Conservation (phyloP, 1,140 invertebrate species). For the Heterodera schachtii region DNA sequence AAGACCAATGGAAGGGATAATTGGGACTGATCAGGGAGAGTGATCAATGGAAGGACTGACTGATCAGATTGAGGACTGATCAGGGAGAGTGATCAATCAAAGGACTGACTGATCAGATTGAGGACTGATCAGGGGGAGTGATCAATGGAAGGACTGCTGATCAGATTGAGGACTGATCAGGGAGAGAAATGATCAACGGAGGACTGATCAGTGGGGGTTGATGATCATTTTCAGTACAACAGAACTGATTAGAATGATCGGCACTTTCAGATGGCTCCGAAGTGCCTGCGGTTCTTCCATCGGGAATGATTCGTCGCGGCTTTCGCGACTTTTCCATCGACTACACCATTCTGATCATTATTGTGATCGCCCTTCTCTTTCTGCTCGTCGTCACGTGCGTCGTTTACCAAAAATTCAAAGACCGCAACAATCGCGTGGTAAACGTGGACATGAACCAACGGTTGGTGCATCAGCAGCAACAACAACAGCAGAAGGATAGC, state of each 20-base stretch:
- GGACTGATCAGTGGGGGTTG: background rate
- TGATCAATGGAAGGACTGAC: too few species aligned
- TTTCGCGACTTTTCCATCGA: constrained; percentile 32
- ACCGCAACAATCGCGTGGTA: constrained; percentile 20
- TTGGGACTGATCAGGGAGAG: background rate
- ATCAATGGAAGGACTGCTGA: too few species aligned
- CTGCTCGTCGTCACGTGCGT: constrained; percentile 24
- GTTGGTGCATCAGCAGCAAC: constrained; percentile 13
- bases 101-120: too few species aligned
- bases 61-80: background rate
- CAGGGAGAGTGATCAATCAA: too few species aligned
- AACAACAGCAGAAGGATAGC: background rate
- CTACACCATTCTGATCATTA: constrained; percentile 24
- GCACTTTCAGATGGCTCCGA: constrained; percentile 14
- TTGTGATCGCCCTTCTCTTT: constrained; percentile 19
- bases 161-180: background rate
- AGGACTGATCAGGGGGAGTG: background rate
- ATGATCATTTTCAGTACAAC: too few species aligned
- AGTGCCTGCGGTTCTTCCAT: constrained; percentile 6
- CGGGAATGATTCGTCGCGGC: constrained; percentile 22
- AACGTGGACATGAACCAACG: constrained; percentile 31
- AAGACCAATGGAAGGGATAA: background rate
- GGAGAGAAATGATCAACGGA: too few species aligned
- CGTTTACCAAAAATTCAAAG: constrained; percentile 29
- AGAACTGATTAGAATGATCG: too few species aligned